Evolutionary conservation across 1,140 invertebrate genomes (phyloP), one percentile per base, ranked within the genome.

Genomic region (Lepidurus couesii): DNA sequence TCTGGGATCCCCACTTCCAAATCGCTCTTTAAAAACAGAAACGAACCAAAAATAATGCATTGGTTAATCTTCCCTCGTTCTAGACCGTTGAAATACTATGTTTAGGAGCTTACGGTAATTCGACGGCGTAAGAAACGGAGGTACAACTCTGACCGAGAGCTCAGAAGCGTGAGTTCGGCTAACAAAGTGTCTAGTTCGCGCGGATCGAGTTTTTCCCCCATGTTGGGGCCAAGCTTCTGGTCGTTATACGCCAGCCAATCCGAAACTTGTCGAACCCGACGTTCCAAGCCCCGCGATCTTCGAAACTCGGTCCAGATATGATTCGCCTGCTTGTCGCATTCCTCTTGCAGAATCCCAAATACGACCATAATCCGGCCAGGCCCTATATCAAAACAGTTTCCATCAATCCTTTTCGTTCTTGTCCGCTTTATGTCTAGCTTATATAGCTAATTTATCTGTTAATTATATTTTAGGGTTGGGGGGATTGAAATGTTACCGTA

Each of bases 111-210:
- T 80, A 80, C 94, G 82, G 88, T 88, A 16, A 95, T 86, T 83
- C 95, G 89, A 80, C 94, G 88, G 42, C 90, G 88, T 77, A 98
- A 87, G 88, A 99, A 99, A 80, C 91, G 87, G 79, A 96, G 90
- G 84, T 98, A 99, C 0, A 98, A 86, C 84, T 97, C 94, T 44
- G 93, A 90, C 80, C 96, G 88, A 1, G 94, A 91, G 86, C 97
- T 96, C 84, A 98, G 92, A 24, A 98, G 87, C 0, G 95, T 95
- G 75, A 98, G 89, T 87, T 99, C 97, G 21, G 90, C 91, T 73
- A 99, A 89, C 7, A 97, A 86, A 0, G 92, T 88, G 87, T 99
- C 98, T 10, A 97, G 87, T 80, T 94, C 91, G 83, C 95, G 92
- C 0, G 96, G 92, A 85, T 97, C 93, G 7, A 89, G 84, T 82